These are phyloP conservation scores for Phytoseiulus persimilis DNA, from an alignment of 2,888 invertebrate genomes.

Conservation along the genomic window DNA sequence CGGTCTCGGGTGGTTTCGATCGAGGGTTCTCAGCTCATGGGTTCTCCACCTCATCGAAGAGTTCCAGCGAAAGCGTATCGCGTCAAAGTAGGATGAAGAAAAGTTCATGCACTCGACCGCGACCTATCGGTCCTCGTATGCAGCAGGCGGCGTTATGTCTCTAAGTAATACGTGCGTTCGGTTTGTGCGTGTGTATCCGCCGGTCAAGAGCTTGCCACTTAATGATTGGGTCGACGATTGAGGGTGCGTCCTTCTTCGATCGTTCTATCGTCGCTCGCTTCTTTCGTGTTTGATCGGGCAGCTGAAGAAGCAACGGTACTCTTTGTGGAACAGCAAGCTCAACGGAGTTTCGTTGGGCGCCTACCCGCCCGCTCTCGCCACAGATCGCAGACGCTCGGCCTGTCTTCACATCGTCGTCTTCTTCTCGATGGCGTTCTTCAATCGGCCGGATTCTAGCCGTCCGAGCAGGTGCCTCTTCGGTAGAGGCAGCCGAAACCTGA, in stretches of 20 bases:
- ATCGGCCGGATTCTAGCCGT: not conserved
- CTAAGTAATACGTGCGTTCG: not conserved
- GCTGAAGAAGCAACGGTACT: not conserved
- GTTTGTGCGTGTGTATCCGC: not conserved
- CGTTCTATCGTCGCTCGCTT: too few species aligned
- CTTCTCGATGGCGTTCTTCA: not conserved
- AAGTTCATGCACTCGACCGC: not conserved
- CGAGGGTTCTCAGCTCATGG: too few species aligned
- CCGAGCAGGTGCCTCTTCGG: not conserved
- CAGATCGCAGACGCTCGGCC: not conserved
- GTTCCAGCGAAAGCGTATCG: too few species aligned
- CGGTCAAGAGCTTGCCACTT: not conserved
- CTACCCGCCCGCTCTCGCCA: not conserved
- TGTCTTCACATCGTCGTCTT: not conserved
- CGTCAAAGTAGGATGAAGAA: too few species aligned
- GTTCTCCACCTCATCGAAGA: too few species aligned
- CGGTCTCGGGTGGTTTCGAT: too few species aligned
- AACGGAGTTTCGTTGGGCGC: not conserved
- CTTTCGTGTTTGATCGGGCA: not conserved
- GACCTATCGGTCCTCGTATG: not conserved
- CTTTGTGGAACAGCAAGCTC: not conserved
- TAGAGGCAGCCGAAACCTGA: too few species aligned
- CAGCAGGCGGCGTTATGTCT: not conserved
- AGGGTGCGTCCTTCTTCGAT: not conserved
- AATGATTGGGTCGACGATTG: not conserved